These are phyloP conservation scores for Lycia hirtaria DNA, from an alignment of 2,888 invertebrate species.

Conservation along the genomic window DNA sequence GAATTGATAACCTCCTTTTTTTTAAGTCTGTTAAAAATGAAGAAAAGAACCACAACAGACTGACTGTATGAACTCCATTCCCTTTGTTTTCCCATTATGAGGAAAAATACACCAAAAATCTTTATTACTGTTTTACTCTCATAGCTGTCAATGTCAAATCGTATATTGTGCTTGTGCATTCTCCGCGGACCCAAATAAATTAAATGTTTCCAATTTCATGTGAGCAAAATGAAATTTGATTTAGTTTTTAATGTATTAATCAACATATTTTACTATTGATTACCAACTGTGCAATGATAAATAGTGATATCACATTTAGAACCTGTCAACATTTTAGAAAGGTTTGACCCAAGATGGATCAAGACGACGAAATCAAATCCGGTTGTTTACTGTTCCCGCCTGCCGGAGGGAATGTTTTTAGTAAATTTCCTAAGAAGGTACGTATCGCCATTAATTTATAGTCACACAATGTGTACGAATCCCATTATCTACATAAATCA, in stretches of 20 bases:
- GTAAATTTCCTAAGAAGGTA: conserved; percentile 92
- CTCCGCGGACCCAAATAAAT: not conserved
- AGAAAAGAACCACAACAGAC: too few species aligned
- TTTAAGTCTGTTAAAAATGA: too few species aligned
- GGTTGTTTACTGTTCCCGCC: conserved; percentile 93
- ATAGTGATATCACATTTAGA: conserved; percentile 2
- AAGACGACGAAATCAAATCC: conserved; percentile 90
- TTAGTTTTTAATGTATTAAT: not conserved
- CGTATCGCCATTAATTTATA: conserved; percentile 25
- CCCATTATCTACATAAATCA: conserved; percentile 27
- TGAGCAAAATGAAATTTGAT: conserved; percentile 3
- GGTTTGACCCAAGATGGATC: conserved; percentile 85
- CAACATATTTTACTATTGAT: not conserved
- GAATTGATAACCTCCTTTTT: too few species aligned
- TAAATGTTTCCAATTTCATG: not conserved
- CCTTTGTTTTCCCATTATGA: too few species aligned
- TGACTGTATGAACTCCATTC: too few species aligned
- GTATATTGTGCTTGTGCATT: too few species aligned
- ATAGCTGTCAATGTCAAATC: not conserved
- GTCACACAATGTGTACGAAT: conserved; percentile 4
- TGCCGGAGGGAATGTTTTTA: conserved; percentile 86
- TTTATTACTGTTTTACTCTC: too few species aligned
- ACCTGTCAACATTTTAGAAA: conserved; percentile 39
- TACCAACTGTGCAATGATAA: conserved; percentile 51
- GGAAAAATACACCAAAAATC: too few species aligned